These are phyloP conservation scores for Salvelinus alpinus DNA, from an alignment of 2,113 vertebrate species.

Conservation along the genomic window DNA sequence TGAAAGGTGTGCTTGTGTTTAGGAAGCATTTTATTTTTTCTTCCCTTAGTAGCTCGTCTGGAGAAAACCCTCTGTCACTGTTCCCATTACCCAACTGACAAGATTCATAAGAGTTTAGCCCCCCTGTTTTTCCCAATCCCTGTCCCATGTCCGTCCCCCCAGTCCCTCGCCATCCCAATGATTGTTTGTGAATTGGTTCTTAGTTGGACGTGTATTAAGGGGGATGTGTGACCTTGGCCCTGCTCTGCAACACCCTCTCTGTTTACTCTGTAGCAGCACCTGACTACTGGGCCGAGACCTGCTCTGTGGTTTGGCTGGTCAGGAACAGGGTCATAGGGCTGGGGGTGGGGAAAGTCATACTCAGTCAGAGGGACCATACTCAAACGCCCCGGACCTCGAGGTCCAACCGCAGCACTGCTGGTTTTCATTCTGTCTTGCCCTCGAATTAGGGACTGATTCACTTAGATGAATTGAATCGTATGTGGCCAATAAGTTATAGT, in stretches of 20 bases:
- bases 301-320: neutral
- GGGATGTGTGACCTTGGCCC: conserved; percentile 65
- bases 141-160: neutral
- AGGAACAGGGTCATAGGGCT: neutral
- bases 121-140: conserved; percentile 18
- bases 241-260: conserved; percentile 18
- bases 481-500: no score
- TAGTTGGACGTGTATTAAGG: conserved; percentile 67
- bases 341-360: neutral
- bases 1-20: conserved; percentile 42
- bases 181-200: conserved; percentile 65
- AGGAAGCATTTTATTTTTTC: conserved; percentile 15
- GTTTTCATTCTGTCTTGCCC: no score
- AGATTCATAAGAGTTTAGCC: conserved; percentile 62
- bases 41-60: neutral
- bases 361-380: no score
- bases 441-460: no score
- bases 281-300: neutral
- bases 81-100: conserved; percentile 66
- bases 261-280: neutral
- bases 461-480: no score
- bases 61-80: conserved; percentile 27
- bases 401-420: no score
- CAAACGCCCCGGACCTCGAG: no score
- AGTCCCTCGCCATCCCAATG: conserved; percentile 28